A percentile compares a stretch with the other conserved stretches of the same genome.
Conservation (phyloP, 2,113 vertebrate genomes). For the Gopherus evgoodei region DNA sequence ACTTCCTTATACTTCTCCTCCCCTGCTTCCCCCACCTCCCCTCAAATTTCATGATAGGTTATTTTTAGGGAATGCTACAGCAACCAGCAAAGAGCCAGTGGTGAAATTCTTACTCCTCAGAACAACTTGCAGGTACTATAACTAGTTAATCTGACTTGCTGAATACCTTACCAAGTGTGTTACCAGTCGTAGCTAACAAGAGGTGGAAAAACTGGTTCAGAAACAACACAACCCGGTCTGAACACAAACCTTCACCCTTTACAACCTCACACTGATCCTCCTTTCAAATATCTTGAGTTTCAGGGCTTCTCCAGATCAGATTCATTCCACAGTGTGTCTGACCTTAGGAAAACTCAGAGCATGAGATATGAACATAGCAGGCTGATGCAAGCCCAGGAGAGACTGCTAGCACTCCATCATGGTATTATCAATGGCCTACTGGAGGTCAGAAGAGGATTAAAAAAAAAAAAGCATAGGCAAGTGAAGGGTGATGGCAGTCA, state of each 20-base stretch:
- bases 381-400: slow-evolving; percentile 71
- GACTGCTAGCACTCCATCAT: slow-evolving; percentile 60
- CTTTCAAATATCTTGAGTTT: slow-evolving; percentile 76
- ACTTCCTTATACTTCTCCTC: slow-evolving; percentile 59
- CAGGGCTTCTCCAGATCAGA: slow-evolving; percentile 78
- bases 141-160: slow-evolving; percentile 64
- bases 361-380: slow-evolving; percentile 74
- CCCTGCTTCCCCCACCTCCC: neutral
- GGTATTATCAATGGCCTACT: slow-evolving; percentile 68
- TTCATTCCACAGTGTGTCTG: slow-evolving; percentile 75
- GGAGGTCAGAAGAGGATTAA: slow-evolving; percentile 72
- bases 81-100: neutral
- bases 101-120: neutral
- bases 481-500: slow-evolving; percentile 61
- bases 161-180: slow-evolving; percentile 65
- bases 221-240: slow-evolving; percentile 74
- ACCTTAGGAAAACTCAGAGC: slow-evolving; percentile 77
- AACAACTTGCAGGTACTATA: slow-evolving; percentile 34
- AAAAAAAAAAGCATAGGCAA: slow-evolving; percentile 54
- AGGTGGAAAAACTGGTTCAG: slow-evolving; percentile 77
- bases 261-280: slow-evolving; percentile 75
- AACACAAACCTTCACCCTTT: slow-evolving; percentile 69
- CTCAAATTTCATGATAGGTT: slow-evolving; percentile 63
- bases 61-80: slow-evolving; percentile 70
- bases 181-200: slow-evolving; percentile 56